These are phyloP conservation scores for Tragelaphus scriptus DNA, from an alignment of 2,113 vertebrate genomes.

Conservation along the genomic window DNA sequence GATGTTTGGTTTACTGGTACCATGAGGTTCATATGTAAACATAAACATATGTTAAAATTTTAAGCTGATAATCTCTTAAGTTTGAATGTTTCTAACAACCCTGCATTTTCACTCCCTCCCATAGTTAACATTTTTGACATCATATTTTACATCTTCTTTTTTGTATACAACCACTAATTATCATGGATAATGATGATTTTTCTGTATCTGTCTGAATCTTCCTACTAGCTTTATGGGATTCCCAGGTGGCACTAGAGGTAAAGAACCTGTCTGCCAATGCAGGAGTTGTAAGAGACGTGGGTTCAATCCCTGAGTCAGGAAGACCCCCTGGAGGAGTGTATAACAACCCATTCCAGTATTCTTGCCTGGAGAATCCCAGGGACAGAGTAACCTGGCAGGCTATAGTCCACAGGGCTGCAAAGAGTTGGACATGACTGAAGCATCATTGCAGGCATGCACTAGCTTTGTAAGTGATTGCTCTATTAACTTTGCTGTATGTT, in stretches of 20 bases:
- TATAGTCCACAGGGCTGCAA: neutral
- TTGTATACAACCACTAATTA: neutral
- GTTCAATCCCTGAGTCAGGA: neutral
- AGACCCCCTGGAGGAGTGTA: neutral
- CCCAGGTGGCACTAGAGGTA: neutral
- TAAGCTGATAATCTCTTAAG: neutral
- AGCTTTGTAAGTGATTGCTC: neutral
- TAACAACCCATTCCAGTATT: neutral
- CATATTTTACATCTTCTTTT: neutral
- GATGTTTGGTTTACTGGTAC: neutral
- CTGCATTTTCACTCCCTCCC: neutral
- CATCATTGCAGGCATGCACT: neutral
- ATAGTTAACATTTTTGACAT: neutral
- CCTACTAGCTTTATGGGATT: neutral
- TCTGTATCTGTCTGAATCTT: neutral
- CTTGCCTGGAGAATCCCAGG: neutral
- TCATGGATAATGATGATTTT: neutral
- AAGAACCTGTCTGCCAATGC: neutral
- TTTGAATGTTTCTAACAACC: neutral
- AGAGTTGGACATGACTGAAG: neutral
- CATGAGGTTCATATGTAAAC: neutral
- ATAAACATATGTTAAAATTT: neutral
- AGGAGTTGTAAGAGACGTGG: neutral
- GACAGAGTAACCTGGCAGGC: neutral
- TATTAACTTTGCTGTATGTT: neutral